Evolutionary conservation across 2,797 vertebrate species (phyloP).

Genomic region (Lepidocolaptes lacrymiger): DNA sequence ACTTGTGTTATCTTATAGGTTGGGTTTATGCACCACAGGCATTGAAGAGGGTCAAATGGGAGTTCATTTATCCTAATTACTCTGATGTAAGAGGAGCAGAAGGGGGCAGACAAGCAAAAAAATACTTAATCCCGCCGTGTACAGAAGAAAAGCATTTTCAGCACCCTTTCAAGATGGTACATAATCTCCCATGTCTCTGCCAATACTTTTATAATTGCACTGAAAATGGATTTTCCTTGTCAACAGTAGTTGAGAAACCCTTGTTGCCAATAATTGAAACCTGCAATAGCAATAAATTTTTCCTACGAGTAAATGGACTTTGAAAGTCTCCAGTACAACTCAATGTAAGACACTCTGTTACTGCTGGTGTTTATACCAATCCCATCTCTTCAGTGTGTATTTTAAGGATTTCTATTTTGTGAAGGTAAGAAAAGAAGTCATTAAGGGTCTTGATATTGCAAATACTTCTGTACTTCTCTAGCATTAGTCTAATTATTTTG

Average conservation of each 20-base stretch:
- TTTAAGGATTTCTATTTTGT: not conserved
- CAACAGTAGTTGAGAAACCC: not conserved
- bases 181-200: not conserved
- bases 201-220: not conserved
- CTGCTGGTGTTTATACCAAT: not conserved
- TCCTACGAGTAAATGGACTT: conserved; percentile 11
- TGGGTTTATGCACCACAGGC: not conserved
- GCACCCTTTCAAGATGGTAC: not conserved
- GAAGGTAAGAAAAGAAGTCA: not conserved
- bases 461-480: not conserved
- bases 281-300: not conserved
- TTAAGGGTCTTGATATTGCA: not conserved
- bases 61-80: conserved; percentile 32
- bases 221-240: conserved; percentile 26
- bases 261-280: conserved; percentile 20
- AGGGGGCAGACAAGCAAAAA: not conserved
- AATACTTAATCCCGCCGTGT: not conserved
- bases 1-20: not conserved
- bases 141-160: conserved; percentile 36
- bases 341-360: not conserved
- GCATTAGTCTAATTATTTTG: not conserved
- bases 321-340: not conserved
- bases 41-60: not conserved
- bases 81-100: not conserved
- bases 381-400: not conserved